Conservation (phyloP, 2,888 invertebrate species). For the Leucophora obtusa region DNA sequence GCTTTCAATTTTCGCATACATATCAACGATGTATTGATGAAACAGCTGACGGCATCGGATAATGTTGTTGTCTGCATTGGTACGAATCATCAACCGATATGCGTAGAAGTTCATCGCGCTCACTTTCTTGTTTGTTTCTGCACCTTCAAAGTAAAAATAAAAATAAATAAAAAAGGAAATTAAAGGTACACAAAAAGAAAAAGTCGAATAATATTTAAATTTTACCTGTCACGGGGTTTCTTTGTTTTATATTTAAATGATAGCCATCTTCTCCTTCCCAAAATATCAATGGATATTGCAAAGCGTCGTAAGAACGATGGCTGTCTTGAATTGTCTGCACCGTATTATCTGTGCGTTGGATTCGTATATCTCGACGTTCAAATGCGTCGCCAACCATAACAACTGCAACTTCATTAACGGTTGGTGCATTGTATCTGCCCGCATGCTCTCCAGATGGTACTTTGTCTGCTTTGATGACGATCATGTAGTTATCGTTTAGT, state of each 20-base stretch:
- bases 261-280: constrained; percentile 12
- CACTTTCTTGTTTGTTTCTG: too few species aligned
- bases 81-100: too few species aligned
- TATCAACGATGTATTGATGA: too few species aligned
- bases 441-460: constrained; percentile 60
- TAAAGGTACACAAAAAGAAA: too few species aligned
- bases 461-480: constrained; percentile 70
- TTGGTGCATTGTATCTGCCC: not conserved
- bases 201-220: too few species aligned
- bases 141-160: too few species aligned
- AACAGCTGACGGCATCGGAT: too few species aligned
- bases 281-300: constrained; percentile 22
- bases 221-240: not conserved
- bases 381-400: constrained; percentile 52
- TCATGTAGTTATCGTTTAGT: constrained; percentile 51
- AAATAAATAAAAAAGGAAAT: too few species aligned
- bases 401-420: too few species aligned
- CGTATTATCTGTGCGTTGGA: constrained; percentile 55
- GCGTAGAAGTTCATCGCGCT: too few species aligned
- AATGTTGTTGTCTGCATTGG: too few species aligned
- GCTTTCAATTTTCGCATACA: too few species aligned
- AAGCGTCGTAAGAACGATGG: constrained; percentile 50
- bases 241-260: constrained; percentile 3
- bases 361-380: constrained; percentile 56
- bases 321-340: constrained; percentile 52